phyloP scores from a whole-genome alignment of 1,140 invertebrate species.

The Sinella curviseta region DNA sequence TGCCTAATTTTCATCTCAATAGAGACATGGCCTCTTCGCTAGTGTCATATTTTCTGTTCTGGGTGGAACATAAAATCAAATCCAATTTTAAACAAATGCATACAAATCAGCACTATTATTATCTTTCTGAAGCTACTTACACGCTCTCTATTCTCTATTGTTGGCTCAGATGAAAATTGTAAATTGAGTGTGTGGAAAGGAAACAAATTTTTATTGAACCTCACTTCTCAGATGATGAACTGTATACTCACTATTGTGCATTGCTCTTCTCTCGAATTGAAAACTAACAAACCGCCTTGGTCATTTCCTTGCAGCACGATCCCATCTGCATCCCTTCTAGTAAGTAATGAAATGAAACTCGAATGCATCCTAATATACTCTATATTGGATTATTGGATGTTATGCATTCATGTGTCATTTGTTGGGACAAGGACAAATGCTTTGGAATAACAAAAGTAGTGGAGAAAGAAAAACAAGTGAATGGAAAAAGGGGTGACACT shows the following conservation, averaged over 20 bases:
- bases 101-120: background rate
- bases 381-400: slow-evolving; percentile 7
- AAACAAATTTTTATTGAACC: too few relatives aligned
- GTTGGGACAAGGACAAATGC: slow-evolving; percentile 15
- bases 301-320: background rate
- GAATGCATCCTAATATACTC: background rate
- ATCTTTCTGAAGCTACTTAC: too few relatives aligned
- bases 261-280: background rate
- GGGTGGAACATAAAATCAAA: background rate
- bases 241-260: background rate
- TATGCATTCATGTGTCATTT: slow-evolving; percentile 5
- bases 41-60: too few relatives aligned
- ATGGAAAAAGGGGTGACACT: slow-evolving; percentile 11
- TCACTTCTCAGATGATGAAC: too few relatives aligned
- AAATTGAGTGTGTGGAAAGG: too few relatives aligned
- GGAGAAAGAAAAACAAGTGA: background rate
- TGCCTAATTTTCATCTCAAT: too few relatives aligned
- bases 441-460: slow-evolving; percentile 8
- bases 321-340: background rate
- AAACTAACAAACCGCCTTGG: background rate
- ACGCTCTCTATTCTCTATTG: too few relatives aligned
- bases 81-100: background rate
- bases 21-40: too few relatives aligned
- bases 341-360: background rate
- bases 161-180: too few relatives aligned